Evolutionary conservation across 2,888 invertebrate genomes (phyloP).

Genomic region (Caenorhabditis becei): DNA sequence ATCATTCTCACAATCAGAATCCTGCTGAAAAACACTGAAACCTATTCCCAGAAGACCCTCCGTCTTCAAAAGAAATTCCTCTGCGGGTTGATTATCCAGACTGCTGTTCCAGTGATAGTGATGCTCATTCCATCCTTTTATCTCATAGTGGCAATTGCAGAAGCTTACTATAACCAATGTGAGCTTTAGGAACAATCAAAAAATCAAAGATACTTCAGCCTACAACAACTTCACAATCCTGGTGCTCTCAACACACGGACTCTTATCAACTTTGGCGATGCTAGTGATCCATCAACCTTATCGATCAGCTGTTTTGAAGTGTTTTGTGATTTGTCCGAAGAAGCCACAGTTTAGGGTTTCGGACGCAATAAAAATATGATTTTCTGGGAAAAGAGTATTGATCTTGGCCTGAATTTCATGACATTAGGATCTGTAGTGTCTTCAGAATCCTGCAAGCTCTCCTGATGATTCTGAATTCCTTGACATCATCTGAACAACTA

Average conservation of each 20-base stretch:
- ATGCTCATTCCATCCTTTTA: not conserved
- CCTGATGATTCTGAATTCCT: too few species aligned
- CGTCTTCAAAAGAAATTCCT: not conserved
- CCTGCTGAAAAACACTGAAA: not conserved
- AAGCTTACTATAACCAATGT: not conserved
- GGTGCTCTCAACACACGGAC: constrained; percentile 21
- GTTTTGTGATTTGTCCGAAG: not conserved
- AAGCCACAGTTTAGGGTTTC: not conserved
- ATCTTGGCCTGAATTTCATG: too few species aligned
- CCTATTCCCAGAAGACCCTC: not conserved
- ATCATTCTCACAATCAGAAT: not conserved
- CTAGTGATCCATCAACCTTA: constrained; percentile 32
- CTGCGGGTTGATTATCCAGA: not conserved
- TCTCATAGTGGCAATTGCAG: not conserved
- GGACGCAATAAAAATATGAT: not conserved
- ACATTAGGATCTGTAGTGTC: too few species aligned
- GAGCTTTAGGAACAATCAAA: not conserved
- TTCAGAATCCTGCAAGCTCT: too few species aligned
- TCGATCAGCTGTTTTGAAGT: not conserved
- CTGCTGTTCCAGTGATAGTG: not conserved
- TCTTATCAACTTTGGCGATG: constrained; percentile 34
- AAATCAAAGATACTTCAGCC: not conserved
- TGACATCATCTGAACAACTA: too few species aligned
- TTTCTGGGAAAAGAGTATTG: too few species aligned
- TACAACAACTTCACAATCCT: constrained; percentile 30